A percentile compares a stretch with the other conserved stretches of the same genome.
phyloP scores from a whole-genome alignment of 2,888 invertebrate genomes.

The Neoaliturus tenellus region DNA sequence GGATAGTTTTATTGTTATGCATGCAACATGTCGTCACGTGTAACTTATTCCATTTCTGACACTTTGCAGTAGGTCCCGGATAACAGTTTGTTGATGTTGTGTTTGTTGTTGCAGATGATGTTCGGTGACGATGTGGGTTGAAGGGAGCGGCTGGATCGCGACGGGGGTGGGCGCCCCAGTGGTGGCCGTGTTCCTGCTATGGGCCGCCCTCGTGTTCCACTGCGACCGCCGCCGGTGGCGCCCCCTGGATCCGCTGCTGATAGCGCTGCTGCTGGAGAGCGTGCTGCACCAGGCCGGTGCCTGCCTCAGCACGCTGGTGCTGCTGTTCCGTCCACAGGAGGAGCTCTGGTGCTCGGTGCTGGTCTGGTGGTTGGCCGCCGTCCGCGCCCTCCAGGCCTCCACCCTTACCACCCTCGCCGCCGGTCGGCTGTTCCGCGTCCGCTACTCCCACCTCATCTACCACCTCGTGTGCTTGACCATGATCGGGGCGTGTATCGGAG shows the following conservation, averaged over 20 bases:
- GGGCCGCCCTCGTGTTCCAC: constrained; percentile 75
- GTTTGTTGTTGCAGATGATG: constrained; percentile 54
- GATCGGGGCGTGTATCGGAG: constrained; percentile 75
- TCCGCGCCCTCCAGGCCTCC: constrained; percentile 75
- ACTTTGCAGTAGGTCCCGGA: too few relatives aligned
- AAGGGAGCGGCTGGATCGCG: constrained; percentile 72
- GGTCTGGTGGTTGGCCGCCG: constrained; percentile 74
- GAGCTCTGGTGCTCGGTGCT: constrained; percentile 73
- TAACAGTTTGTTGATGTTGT: too few relatives aligned
- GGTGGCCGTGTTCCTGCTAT: constrained; percentile 72
- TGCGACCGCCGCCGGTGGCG: constrained; percentile 74
- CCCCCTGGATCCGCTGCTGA: constrained; percentile 75
- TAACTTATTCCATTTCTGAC: too few relatives aligned
- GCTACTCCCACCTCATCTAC: constrained; percentile 73
- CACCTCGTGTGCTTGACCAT: constrained; percentile 75
- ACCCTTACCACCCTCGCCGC: constrained; percentile 74
- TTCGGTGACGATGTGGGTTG: constrained; percentile 70
- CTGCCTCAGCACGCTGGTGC: constrained; percentile 71
- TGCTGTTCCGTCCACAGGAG: constrained; percentile 71
- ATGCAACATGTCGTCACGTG: too few relatives aligned
- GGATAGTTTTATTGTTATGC: too few relatives aligned
- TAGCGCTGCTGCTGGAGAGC: constrained; percentile 72
- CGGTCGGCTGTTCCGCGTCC: constrained; percentile 72
- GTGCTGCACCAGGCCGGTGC: constrained; percentile 72
- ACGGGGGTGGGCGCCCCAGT: constrained; percentile 73